These are phyloP conservation scores for Zingel zingel DNA, from an alignment of 2,113 vertebrate species.

Conservation along the genomic window DNA sequence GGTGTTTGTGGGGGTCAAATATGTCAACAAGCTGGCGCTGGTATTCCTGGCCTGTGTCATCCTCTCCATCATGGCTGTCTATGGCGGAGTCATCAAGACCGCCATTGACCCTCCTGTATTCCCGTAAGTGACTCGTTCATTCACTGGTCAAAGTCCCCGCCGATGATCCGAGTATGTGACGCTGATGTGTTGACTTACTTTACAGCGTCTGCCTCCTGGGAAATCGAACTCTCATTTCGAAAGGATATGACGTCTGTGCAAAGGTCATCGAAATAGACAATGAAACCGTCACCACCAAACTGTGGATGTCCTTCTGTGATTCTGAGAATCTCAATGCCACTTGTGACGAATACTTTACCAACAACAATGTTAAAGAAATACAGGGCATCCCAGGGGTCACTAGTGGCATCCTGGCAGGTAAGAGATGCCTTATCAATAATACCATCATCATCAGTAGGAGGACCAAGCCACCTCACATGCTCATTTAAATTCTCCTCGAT, in stretches of 20 bases:
- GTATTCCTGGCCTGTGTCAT: slow-evolving; percentile 97
- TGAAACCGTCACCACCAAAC: slow-evolving; percentile 91
- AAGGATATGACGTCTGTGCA: slow-evolving; percentile 92
- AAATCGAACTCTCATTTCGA: slow-evolving; percentile 92
- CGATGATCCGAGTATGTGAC: not conserved
- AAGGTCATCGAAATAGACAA: slow-evolving; percentile 93
- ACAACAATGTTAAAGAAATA: slow-evolving; percentile 93
- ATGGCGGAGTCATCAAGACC: slow-evolving; percentile 95
- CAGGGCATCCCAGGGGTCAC: slow-evolving; percentile 95
- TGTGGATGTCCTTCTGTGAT: slow-evolving; percentile 96
- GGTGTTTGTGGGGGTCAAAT: slow-evolving; percentile 97
- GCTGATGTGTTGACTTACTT: not conserved
- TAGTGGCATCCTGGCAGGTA: slow-evolving; percentile 95
- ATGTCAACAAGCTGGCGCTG: slow-evolving; percentile 97
- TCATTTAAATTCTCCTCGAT: not conserved
- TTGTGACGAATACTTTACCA: slow-evolving; percentile 94
- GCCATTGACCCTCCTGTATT: slow-evolving; percentile 94
- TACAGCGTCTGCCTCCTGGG: slow-evolving; percentile 95
- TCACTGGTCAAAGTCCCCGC: not conserved
- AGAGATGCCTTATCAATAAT: not conserved
- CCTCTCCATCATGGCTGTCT: slow-evolving; percentile 96
- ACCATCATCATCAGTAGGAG: not conserved
- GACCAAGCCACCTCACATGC: not conserved
- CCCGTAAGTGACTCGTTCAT: slow-evolving; percentile 87
- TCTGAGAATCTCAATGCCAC: slow-evolving; percentile 94